Percentiles rank a stretch among this genome's conserved stretches.
Evolutionary conservation across 2,797 vertebrate species (phyloP).

Genomic region (Hydrophis major): DNA sequence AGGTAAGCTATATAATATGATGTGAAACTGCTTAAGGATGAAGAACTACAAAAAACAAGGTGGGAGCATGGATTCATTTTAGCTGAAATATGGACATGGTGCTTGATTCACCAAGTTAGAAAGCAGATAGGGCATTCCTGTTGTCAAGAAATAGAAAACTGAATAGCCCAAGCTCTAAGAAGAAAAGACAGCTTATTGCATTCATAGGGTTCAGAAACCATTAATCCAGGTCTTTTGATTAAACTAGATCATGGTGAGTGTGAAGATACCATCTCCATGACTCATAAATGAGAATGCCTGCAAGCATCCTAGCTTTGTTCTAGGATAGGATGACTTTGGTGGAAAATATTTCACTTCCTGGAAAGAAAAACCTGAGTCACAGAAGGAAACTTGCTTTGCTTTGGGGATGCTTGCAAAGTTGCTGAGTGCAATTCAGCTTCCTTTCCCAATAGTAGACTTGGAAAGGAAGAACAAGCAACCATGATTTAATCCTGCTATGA

Average conservation of each 20-base stretch:
- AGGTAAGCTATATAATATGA: not conserved
- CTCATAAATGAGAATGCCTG: not conserved
- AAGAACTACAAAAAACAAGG: not conserved
- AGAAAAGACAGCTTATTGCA: too few relatives aligned
- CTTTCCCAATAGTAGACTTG: not conserved
- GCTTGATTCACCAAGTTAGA: not conserved
- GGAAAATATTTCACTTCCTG: conserved; percentile 6
- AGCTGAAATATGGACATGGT: not conserved
- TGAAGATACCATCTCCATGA: conserved; percentile 1
- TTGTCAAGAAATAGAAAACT: not conserved
- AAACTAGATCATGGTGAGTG: not conserved
- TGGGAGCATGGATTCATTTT: not conserved
- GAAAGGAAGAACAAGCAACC: not conserved
- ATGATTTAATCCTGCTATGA: not conserved
- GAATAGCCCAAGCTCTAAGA: too few relatives aligned
- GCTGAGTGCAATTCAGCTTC: not conserved
- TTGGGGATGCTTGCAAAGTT: not conserved
- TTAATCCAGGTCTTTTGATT: not conserved
- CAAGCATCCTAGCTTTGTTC: not conserved
- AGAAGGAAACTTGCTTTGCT: not conserved
- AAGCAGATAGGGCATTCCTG: not conserved
- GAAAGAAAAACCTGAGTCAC: conserved; percentile 15
- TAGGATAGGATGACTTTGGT: not conserved
- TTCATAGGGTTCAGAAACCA: not conserved
- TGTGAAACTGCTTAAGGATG: not conserved